Evolutionary conservation across 2,113 vertebrate genomes (phyloP).

Genomic region (Phrynosoma blainvillii): DNA sequence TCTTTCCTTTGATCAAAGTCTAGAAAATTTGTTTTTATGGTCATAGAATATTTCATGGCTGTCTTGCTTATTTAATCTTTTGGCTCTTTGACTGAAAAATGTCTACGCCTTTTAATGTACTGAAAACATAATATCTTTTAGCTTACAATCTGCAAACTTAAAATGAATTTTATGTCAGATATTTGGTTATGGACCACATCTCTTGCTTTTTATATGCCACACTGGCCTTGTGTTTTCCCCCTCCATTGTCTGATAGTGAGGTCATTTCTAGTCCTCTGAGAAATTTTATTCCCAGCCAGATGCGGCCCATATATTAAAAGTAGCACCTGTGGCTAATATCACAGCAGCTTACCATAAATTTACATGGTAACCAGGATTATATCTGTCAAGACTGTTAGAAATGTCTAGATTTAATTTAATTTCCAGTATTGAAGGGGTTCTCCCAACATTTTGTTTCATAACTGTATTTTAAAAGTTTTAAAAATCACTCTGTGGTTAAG

Average conservation of each 20-base stretch:
- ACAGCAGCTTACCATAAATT: conserved; percentile 89
- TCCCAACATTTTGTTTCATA: conserved; percentile 82
- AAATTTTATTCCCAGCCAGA: conserved; percentile 87
- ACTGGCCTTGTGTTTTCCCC: conserved; percentile 70
- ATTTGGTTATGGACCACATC: conserved; percentile 76
- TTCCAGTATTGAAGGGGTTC: conserved; percentile 84
- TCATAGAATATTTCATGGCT: conserved; percentile 56
- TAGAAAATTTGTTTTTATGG: conserved; percentile 64
- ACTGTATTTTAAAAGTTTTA: conserved; percentile 82
- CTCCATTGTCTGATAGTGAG: conserved; percentile 86
- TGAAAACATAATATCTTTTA: conserved; percentile 78
- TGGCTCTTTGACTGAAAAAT: conserved; percentile 73
- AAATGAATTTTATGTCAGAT: conserved; percentile 77
- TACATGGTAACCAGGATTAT: conserved; percentile 89
- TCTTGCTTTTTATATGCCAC: conserved; percentile 81
- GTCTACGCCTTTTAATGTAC: conserved; percentile 69
- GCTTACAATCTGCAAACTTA: conserved; percentile 70
- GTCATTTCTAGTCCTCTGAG: conserved; percentile 85
- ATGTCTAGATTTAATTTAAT: conserved; percentile 88
- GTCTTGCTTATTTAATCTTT: conserved; percentile 70
- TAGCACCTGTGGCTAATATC: conserved; percentile 90
- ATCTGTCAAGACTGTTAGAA: conserved; percentile 87
- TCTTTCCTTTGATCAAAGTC: conserved; percentile 70
- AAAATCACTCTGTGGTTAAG: conserved; percentile 83
- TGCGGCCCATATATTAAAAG: conserved; percentile 87